A percentile compares a stretch with the other conserved stretches of the same genome.
Conservation (phyloP, 2,888 invertebrate species). For the Eristalinus aeneus region DNA sequence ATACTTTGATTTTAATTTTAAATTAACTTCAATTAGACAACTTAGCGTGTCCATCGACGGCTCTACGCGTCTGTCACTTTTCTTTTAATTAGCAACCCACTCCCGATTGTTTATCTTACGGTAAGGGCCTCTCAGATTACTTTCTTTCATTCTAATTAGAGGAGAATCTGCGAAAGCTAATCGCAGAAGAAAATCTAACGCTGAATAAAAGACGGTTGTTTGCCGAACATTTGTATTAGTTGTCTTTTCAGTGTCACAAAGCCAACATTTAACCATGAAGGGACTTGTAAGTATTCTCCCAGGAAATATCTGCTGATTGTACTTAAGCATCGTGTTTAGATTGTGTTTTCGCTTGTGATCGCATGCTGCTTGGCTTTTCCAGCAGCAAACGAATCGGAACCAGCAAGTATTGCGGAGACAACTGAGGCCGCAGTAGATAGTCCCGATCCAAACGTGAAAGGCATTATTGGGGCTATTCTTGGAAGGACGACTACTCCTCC, state of each 20-base stretch:
- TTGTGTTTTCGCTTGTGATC: conserved; percentile 14
- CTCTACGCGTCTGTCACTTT: not conserved
- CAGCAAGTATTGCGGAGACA: not conserved
- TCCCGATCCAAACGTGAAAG: not conserved
- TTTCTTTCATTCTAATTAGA: not conserved
- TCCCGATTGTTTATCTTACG: not conserved
- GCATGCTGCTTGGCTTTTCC: conserved; percentile 36
- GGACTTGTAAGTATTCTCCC: conserved; percentile 28
- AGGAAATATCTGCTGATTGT: not conserved
- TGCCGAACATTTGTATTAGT: not conserved
- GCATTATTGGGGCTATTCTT: conserved; percentile 4
- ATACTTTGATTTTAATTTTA: not conserved
- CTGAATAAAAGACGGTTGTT: not conserved
- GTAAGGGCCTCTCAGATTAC: not conserved
- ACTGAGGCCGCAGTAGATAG: not conserved
- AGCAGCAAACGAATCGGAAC: not conserved
- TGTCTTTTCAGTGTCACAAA: conserved; percentile 2
- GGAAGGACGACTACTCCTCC: not conserved
- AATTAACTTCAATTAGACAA: not conserved
- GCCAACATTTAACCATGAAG: conserved; percentile 35
- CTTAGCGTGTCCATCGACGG: not conserved
- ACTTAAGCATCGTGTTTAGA: conserved; percentile 2
- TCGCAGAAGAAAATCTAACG: no score
- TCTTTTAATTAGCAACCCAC: not conserved
- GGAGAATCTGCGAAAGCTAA: not conserved